Base-by-base conservation (phyloP, 2,888 invertebrate genomes). In the Rugalucina vietnamica region DNA sequence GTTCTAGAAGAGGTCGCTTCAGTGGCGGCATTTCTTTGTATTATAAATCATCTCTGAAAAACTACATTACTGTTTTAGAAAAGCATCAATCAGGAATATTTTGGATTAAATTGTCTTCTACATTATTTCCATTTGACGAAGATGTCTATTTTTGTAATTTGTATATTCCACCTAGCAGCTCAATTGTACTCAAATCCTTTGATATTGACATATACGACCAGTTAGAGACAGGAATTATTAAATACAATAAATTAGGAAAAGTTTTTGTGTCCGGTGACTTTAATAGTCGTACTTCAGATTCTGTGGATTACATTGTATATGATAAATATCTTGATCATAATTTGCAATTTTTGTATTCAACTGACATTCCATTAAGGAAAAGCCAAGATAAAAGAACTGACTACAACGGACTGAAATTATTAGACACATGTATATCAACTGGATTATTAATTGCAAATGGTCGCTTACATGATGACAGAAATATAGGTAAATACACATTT, bases 251-350 rank as follows among this genome's bases (percentile, higher is more conserved):
- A 8, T 10, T 27, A 43, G 72, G 72, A 43, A n/a, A 43, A 72
- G 43, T 72, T n/a, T 29, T 27, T 72, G 72, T 72, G 18, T 24
- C 72, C 37, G 39, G 72, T 72, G 72, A 72, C 29, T 72, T 72
- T 24, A 72, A 72, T 43, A 43, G 39, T 43, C 39, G 72, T 5
- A 39, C 72, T 29, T 72, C 72, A 14, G 72, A 72, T 43, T 27
- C 43, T 24, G 27, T 43, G 1, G 43, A 72, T 27, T 34, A 43
- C 5, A n/a, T 72, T 43, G 36, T 43, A 27, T 39, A 34, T 72
- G 72, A 72, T 43, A 72, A 43, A 43, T 72, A 72, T 21, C 54
- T 54, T 18, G 54, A 54, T 21, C 21, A 54, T n/a, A 54, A 54
- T 54, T 21, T 54, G 8, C 8, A 54, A 12, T 54, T 54, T 54